Base-by-base conservation (phyloP, 2,797 vertebrate genomes). In the Rhinatrema bivittatum region DNA sequence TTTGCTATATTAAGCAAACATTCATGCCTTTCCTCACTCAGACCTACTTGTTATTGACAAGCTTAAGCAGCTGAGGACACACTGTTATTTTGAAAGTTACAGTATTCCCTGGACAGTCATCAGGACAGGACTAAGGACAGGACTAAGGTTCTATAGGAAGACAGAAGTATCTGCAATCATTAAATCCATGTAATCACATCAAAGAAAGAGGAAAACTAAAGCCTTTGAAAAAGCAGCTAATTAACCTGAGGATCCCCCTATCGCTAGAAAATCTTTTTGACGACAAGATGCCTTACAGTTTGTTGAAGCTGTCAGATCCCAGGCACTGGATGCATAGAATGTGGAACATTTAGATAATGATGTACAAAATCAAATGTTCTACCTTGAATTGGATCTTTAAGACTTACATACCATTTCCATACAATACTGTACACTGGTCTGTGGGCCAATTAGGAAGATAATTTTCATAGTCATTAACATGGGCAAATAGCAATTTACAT, bases 61-160 rank as follows among this genome's bases (percentile, higher is more conserved):
- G 5, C 12, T 21, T 50, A 63, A 50, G 60, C 36, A 56, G 36
- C n/a, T 44, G 64, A 63, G 70, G 67, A 36, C 13, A 55, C 25
- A 38, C 9, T 7, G 20, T 3, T 43, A 8, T 49, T 50, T 31
- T 42, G 32, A 51, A 53, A 36, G 16, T 13, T 23, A 31, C 14
- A 44, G 16, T 4, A 10, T 36, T 54, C 22, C 36, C 17, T 40
- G 8, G 46, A 44, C 24, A 52, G 43, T 38, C 48, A 30, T n/a
- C 36, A 36, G 22, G 41, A 56, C 61, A 34, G 36, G 29, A 16
- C 16, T 33, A 31, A 16, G n/a, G 56, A 42, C 21, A 20, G 33
- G 33, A 49, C 40, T 46, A 46, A 3, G 50, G 35, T 11, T 16
- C 21, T 24, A 16, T 25, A 62, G n/a, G 29, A 42, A 59, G 39